A percentile compares a stretch with the other conserved stretches of the same genome.
These are phyloP conservation scores for Entomobrya multifasciata DNA, from an alignment of 2,888 invertebrate genomes.

Conservation along the genomic window DNA sequence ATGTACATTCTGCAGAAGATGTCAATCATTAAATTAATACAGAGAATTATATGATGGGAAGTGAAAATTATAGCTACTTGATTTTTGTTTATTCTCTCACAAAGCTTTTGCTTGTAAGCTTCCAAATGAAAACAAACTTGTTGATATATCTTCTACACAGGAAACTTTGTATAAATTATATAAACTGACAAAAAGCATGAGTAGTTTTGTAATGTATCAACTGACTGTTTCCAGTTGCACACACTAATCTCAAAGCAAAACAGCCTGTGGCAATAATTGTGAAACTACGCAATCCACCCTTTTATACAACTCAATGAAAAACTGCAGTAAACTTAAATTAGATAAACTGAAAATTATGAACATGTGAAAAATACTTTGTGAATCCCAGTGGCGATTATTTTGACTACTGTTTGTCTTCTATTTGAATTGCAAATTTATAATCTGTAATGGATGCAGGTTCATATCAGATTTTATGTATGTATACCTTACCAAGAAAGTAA, in stretches of 20 bases:
- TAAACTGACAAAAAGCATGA: background rate
- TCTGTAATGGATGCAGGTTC: constrained; percentile 54
- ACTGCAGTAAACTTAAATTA: no score
- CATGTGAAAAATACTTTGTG: background rate
- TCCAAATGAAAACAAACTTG: no score
- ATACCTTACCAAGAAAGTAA: no score
- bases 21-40: no score
- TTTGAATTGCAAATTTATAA: constrained; percentile 66
- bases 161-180: no score
- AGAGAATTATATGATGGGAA: no score
- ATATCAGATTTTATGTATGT: constrained; percentile 65
- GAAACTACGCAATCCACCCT: constrained; percentile 4
- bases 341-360: background rate
- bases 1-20: no score
- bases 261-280: constrained; percentile 31
- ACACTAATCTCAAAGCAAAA: constrained; percentile 53
- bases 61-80: no score
- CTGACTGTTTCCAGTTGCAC: background rate
- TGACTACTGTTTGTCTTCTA: constrained; percentile 46
- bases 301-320: background rate
- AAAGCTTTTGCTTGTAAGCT: no score
- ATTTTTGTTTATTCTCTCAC: no score
- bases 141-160: no score
- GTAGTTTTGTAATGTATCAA: background rate
- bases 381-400: constrained; percentile 13